Evolutionary conservation across 1,140 invertebrate species (phyloP), one percentile per base, ranked within the genome.

Genomic region (Ganaspis sp.): DNA sequence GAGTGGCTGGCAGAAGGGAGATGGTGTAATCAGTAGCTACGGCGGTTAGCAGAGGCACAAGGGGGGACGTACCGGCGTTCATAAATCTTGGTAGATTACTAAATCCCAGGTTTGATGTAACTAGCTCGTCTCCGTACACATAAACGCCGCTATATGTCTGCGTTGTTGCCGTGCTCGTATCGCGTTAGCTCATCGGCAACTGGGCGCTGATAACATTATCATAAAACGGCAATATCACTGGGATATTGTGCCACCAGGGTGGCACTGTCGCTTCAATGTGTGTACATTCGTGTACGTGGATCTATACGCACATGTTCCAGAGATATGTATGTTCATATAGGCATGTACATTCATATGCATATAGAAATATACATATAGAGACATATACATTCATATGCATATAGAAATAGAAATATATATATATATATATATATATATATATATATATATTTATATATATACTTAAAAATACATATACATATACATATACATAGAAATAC

Each of bases 51-150:
- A 72, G 75, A 80, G 72, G 83, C 77, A 74, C 71, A 38, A 19
- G 78, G 73, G 88, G 89, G 86, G 87, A 89, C 85, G 87, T 86
- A 82, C 84, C 82, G 76, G 78, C 88, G 88, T 90, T 91, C 90
- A 91, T 91, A 91, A 91, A 91, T 91, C 90, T 91, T 87, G 83
- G 86, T 81, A 90, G 90, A 91, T 91, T 90, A 89, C 90, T 90
- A 91, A 91, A 91, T 91, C 90, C 89, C 88, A 84, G 88, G 87
- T 91, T 91, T 91, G 90, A 90, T 87, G 88, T 88, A 89, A 89
- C 84, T 83, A 72, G 76, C 78, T 81, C 81, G 81, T 84, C 82
- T 84, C 73, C 76, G 75, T 76, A 75, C 53, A 80, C 77, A 78
- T 72, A 49, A 21, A 69, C 78, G 64, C 45, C 72, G 73, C 77